phyloP scores from a whole-genome alignment of 1,140 invertebrate genomes.

The Aculops lycopersici region DNA sequence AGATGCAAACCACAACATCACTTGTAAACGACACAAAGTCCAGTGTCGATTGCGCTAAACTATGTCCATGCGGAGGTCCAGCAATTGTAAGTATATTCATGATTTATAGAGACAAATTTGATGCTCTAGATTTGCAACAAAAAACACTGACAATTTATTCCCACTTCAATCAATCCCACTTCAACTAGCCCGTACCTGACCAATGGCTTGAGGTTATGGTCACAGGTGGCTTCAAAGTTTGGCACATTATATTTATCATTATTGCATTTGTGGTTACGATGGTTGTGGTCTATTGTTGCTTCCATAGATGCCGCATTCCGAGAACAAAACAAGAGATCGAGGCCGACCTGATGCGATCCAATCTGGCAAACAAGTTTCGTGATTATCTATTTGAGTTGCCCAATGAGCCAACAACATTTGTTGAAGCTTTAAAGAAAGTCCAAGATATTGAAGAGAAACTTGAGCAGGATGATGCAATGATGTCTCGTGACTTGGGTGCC shows the following conservation, averaged over 20 bases:
- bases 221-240: conserved; percentile 15
- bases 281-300: conserved; percentile 45
- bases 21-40: too few relatives aligned
- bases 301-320: conserved; percentile 48
- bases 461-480: neutral
- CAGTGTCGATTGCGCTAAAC: neutral
- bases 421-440: neutral
- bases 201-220: conserved; percentile 15
- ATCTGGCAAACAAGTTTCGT: conserved; percentile 42
- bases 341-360: conserved; percentile 47
- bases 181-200: neutral
- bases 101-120: too few relatives aligned
- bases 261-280: conserved; percentile 11
- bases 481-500: neutral
- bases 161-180: too few relatives aligned
- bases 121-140: too few relatives aligned
- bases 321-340: conserved; percentile 71
- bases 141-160: too few relatives aligned
- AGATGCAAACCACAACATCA: too few relatives aligned
- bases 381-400: conserved; percentile 41
- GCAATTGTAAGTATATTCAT: neutral
- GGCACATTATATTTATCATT: conserved; percentile 17
- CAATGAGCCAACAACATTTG: conserved; percentile 33
- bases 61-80: neutral
- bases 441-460: neutral